A percentile compares a stretch with the other conserved stretches of the same genome.
Conservation (phyloP, 2,888 invertebrate species). For the Amiota communis region DNA sequence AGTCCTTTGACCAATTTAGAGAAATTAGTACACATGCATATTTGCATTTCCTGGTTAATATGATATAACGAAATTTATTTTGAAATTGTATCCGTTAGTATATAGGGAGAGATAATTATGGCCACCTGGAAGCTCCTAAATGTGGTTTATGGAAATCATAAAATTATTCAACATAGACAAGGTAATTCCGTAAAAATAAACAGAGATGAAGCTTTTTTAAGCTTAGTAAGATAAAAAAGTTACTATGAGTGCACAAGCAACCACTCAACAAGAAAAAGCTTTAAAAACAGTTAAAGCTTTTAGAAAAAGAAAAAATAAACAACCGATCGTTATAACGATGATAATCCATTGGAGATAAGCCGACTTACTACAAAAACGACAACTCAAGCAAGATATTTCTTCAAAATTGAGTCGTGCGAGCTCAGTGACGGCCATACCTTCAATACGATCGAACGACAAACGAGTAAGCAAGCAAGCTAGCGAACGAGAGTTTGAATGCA, state of each 20-base stretch:
- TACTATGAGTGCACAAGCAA: too few relatives aligned
- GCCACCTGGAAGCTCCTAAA: too few relatives aligned
- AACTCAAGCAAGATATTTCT: slow-evolving; percentile 45
- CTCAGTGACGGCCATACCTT: slow-evolving; percentile 35
- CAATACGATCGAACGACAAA: slow-evolving; percentile 11
- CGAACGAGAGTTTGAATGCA: too few relatives aligned
- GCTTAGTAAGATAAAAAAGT: not conserved
- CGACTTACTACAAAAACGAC: slow-evolving; percentile 46
- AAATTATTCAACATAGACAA: not conserved
- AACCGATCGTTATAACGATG: slow-evolving; percentile 22
- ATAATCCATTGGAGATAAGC: slow-evolving; percentile 22
- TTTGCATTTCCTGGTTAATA: too few relatives aligned
- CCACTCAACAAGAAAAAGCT: not conserved
- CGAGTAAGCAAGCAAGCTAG: not conserved
- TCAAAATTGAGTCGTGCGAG: slow-evolving; percentile 48
- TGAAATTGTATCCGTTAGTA: too few relatives aligned
- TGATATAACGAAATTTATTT: too few relatives aligned
- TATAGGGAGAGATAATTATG: too few relatives aligned
- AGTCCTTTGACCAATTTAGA: too few relatives aligned
- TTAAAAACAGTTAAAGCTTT: slow-evolving; percentile 14
- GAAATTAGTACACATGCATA: too few relatives aligned
- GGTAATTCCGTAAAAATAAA: slow-evolving; percentile 10
- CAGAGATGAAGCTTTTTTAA: not conserved
- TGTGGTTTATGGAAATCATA: not conserved
- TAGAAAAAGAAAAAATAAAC: not conserved